Percentiles rank a stretch among this genome's conserved stretches.
These are phyloP conservation scores for Dissostichus mawsoni DNA, from an alignment of 2,113 vertebrate genomes.

Conservation along the genomic window DNA sequence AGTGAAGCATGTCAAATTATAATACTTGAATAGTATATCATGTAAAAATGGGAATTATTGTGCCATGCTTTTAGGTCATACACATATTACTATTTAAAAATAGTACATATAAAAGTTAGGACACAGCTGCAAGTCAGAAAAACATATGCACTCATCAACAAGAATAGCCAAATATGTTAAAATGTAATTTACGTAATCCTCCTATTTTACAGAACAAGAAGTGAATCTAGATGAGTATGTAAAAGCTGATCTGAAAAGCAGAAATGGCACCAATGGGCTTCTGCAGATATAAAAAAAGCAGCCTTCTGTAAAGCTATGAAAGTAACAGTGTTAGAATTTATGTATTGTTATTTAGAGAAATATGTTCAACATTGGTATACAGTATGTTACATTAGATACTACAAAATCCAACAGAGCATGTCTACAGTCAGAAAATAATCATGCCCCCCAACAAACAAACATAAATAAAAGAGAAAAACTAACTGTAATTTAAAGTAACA, in stretches of 20 bases:
- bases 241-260: conserved; percentile 45
- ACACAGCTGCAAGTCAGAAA: not conserved
- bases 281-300: conserved; percentile 2
- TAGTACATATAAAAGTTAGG: too few species aligned
- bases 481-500: not conserved
- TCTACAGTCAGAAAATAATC: not conserved
- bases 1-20: not conserved
- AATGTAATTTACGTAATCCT: not conserved
- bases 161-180: not conserved
- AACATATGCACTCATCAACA: not conserved
- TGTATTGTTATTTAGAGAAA: not conserved
- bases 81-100: not conserved
- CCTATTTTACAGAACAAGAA: conserved; percentile 64
- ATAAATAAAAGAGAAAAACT: not conserved
- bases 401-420: not conserved
- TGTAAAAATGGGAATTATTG: too few species aligned
- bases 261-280: conserved; percentile 7
- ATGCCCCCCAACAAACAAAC: too few species aligned
- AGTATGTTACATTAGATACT: not conserved
- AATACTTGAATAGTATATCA: not conserved
- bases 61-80: not conserved
- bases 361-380: not conserved
- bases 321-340: not conserved
- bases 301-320: not conserved
- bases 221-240: conserved; percentile 58